Conservation (phyloP, 1,140 invertebrate species). For the Cheumatopsyche charites region DNA sequence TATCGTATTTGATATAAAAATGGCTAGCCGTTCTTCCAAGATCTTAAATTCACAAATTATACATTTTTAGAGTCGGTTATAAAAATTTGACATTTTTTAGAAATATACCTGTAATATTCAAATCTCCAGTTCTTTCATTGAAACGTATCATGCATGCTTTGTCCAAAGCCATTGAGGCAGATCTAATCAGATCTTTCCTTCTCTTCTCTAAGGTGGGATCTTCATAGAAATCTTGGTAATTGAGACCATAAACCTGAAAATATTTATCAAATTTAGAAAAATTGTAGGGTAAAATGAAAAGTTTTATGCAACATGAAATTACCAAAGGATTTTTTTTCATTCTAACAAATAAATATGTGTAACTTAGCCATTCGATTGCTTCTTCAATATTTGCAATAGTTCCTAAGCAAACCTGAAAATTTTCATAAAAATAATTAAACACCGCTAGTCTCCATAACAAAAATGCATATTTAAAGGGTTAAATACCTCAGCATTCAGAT, state of each 20-base stretch:
- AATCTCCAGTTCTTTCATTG: slow-evolving; percentile 80
- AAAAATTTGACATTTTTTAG: not conserved
- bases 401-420: slow-evolving; percentile 82
- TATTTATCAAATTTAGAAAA: too few species aligned
- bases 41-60: slow-evolving; percentile 64
- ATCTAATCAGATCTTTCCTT: slow-evolving; percentile 76
- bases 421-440: slow-evolving; percentile 36
- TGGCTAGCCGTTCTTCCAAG: slow-evolving; percentile 95
- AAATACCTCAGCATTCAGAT: slow-evolving; percentile 95
- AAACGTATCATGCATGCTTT: slow-evolving; percentile 94
- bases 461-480: slow-evolving; percentile 25
- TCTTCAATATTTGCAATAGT: slow-evolving; percentile 95
- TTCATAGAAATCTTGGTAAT: slow-evolving; percentile 71
- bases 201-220: slow-evolving; percentile 79
- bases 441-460: not conserved
- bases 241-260: slow-evolving; percentile 76
- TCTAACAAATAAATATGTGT: slow-evolving; percentile 94
- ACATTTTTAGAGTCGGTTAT: slow-evolving; percentile 19
- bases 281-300: too few species aligned
- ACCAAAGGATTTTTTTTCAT: slow-evolving; percentile 92
- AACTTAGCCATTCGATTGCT: slow-evolving; percentile 97
- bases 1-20: slow-evolving; percentile 98
- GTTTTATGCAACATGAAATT: slow-evolving; percentile 38
- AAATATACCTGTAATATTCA: slow-evolving; percentile 74
- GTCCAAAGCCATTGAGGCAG: slow-evolving; percentile 84